phyloP scores from a whole-genome alignment of 2,888 invertebrate genomes.

The Zygogramma bicolorata region DNA sequence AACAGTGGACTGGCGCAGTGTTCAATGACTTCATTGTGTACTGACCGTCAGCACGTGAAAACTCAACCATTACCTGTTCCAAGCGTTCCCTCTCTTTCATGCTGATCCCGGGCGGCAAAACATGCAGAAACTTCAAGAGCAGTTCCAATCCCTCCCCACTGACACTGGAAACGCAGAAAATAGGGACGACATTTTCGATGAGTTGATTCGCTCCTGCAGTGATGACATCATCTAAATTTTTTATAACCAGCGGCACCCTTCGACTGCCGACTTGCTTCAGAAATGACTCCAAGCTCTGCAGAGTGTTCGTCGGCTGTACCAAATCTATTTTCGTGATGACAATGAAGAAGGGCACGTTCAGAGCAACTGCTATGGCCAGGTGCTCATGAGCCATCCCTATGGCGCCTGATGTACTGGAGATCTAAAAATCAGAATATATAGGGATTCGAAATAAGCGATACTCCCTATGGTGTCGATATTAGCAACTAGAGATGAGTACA shows the following conservation, averaged over 20 bases:
- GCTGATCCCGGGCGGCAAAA: slow-evolving; percentile 78
- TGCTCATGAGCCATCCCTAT: slow-evolving; percentile 92
- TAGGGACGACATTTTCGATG: slow-evolving; percentile 77
- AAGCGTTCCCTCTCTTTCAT: slow-evolving; percentile 76
- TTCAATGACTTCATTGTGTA: no score
- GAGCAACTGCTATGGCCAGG: slow-evolving; percentile 82
- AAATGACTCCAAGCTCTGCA: slow-evolving; percentile 72
- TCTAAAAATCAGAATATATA: slow-evolving; percentile 69
- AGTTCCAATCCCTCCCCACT: slow-evolving; percentile 86
- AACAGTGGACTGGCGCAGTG: no score
- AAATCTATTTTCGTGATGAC: slow-evolving; percentile 95
- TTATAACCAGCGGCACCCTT: slow-evolving; percentile 75
- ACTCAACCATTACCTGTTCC: slow-evolving; percentile 73
- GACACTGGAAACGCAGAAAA: slow-evolving; percentile 92
- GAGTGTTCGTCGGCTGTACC: slow-evolving; percentile 71
- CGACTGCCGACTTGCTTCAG: slow-evolving; percentile 76
- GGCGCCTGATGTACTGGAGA: slow-evolving; percentile 85
- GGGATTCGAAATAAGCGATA: no score
- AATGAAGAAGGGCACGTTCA: slow-evolving; percentile 91
- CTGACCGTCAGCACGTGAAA: no score
- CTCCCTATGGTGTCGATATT: no score
- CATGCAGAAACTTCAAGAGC: slow-evolving; percentile 87
- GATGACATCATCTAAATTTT: slow-evolving; percentile 79
- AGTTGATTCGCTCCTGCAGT: slow-evolving; percentile 79
- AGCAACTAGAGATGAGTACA: no score